These are phyloP conservation scores for Connochaetes taurinus DNA, from an alignment of 2,113 vertebrate genomes.

Conservation along the genomic window DNA sequence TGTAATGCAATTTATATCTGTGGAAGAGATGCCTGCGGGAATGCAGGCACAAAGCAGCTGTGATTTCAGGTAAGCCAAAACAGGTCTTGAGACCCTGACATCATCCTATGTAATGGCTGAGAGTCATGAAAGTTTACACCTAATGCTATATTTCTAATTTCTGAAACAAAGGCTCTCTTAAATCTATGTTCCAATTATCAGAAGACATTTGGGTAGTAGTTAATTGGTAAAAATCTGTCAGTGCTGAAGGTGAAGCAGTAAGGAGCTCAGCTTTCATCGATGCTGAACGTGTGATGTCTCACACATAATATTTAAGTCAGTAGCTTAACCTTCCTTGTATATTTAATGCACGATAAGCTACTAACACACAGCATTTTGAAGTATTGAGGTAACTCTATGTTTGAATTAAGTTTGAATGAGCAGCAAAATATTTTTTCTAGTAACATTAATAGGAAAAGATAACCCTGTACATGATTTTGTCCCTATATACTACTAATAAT, in stretches of 20 bases:
- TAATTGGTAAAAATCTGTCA: conserved; percentile 74
- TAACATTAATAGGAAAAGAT: conserved; percentile 4
- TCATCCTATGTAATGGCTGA: neutral
- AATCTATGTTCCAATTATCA: conserved; percentile 44
- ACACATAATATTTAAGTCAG: conserved; percentile 67
- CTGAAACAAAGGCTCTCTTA: conserved; percentile 54
- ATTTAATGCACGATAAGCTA: conserved; percentile 51
- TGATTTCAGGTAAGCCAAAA: neutral
- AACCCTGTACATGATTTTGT: neutral
- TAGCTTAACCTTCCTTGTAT: conserved; percentile 44
- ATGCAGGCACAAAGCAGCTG: neutral
- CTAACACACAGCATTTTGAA: conserved; percentile 24
- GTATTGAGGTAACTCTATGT: conserved; percentile 24
- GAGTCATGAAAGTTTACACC: neutral
- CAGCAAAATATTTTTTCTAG: conserved; percentile 6
- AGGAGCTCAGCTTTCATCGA: conserved; percentile 34
- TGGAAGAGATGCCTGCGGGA: neutral
- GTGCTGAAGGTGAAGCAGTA: conserved; percentile 46
- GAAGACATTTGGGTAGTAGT: conserved; percentile 58
- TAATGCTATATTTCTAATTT: conserved; percentile 11
- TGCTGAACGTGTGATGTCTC: conserved; percentile 44
- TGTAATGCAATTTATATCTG: neutral
- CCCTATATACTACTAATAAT: neutral
- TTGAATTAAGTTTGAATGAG: conserved; percentile 26
- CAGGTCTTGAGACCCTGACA: neutral